phyloP scores from a whole-genome alignment of 1,140 invertebrate species.

The Rhopalosiphum maidis region DNA sequence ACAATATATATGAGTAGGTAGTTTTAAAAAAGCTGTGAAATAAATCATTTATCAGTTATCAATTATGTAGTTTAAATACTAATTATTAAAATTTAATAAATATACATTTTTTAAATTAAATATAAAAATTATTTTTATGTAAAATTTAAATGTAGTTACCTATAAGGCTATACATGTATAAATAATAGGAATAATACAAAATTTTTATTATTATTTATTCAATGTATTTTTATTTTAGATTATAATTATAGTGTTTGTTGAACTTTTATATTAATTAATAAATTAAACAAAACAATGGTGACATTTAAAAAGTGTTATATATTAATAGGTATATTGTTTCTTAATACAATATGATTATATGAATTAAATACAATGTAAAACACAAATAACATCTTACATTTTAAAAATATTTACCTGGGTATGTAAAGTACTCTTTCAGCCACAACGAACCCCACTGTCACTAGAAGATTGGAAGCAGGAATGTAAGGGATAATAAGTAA shows the following conservation, averaged over 20 bases:
- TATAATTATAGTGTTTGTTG: not conserved
- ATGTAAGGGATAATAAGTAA: constrained; percentile 81
- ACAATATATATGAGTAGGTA: no score
- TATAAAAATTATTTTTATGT: not conserved
- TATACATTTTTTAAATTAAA: not conserved
- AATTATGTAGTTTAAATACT: no score
- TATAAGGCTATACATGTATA: not conserved
- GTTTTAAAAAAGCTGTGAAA: not conserved
- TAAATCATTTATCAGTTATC: not conserved
- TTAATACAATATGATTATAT: not conserved
- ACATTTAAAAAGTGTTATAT: not conserved
- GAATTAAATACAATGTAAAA: not conserved
- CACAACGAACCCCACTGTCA: constrained; percentile 89
- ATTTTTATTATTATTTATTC: not conserved
- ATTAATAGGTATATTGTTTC: not conserved
- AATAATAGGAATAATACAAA: not conserved
- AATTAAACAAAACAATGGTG: not conserved
- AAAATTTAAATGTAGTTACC: not conserved
- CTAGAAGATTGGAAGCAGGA: constrained; percentile 85
- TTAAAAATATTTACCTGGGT: constrained; percentile 72
- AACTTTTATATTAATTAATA: not conserved
- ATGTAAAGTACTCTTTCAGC: constrained; percentile 90
- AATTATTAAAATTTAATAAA: no score
- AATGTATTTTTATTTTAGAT: not conserved
- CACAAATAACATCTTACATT: not conserved